Evolutionary conservation across 2,888 invertebrate genomes (phyloP), one percentile per base, ranked within the genome.

Genomic region (Ophonus ardosiacus): DNA sequence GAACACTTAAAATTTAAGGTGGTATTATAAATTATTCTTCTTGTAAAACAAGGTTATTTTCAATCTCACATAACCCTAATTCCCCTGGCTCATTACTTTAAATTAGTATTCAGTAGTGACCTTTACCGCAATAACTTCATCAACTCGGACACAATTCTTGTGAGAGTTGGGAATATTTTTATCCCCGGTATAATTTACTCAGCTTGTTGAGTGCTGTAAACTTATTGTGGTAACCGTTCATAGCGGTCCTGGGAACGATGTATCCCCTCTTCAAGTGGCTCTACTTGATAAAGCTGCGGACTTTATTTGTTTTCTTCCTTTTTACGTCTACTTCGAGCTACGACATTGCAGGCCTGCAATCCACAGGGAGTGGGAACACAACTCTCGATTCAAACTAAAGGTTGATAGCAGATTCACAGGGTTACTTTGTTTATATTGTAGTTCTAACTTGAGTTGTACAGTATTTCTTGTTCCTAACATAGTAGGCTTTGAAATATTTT

Each of bases 261-360:
- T 68, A 68, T n/a, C 43, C 68, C 6, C 21, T 40, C 71, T 21
- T 43, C 43, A 65, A 24, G 56, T 78, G 78, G 78, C 57, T 78
- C n/a, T 57, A n/a, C 57, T 78, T 78, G 78, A 78, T 78, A 78
- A 78, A 78, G 57, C 56, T 24, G 57, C 56, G 13, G 57, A 78
- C 56, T 78, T 78, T 78, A 78, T 78, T 78, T 78, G 78, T 57
- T 57, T 78, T 78, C 57, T 78, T 57, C 78, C 24, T 76, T 21
- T 78, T 78, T 78, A 57, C 40, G 78, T 78, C 56, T 76, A 56
- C 51, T 76, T 68, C 68, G 15, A 68, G 38, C 38, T 38, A 40
- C 38, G 68, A 68, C 15, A 38, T 31, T 15, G 71, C 17, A 43
- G 17, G 8, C 43, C 43, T 10, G 71, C 71, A 15, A 43, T 74